Percentiles rank a stretch among this genome's conserved stretches.
These are phyloP conservation scores for Stenopsyche tienmushanensis DNA, from an alignment of 1,140 invertebrate genomes.

Conservation along the genomic window DNA sequence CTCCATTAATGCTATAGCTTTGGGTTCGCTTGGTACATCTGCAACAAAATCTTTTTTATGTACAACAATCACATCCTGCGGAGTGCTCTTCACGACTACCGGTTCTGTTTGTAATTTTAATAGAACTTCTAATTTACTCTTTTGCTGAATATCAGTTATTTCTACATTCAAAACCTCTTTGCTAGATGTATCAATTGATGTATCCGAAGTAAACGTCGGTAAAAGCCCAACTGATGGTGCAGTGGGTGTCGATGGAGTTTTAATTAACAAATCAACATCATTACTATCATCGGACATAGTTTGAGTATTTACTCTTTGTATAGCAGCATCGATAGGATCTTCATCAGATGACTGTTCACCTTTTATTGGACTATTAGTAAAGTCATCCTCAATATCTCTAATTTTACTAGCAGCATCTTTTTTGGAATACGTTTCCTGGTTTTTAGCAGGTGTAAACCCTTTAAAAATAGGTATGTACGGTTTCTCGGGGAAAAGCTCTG, in stretches of 20 bases:
- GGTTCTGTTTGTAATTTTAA: conserved; percentile 36
- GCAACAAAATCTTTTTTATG: conserved; percentile 13
- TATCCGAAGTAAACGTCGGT: conserved; percentile 17
- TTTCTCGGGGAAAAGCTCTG: conserved; percentile 56
- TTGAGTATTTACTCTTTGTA: conserved; percentile 51
- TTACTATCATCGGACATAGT: conserved; percentile 50
- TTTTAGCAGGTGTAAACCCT: conserved; percentile 56
- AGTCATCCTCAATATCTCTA: conserved; percentile 54
- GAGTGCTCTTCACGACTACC: background rate
- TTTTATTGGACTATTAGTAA: conserved; percentile 54
- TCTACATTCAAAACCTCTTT: background rate
- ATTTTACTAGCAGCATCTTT: conserved; percentile 56
- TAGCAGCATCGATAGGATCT: conserved; percentile 56
- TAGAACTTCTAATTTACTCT: conserved; percentile 27
- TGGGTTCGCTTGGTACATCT: conserved; percentile 6
- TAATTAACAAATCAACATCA: conserved; percentile 45
- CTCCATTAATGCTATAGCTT: conserved; percentile 1
- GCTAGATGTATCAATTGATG: background rate
- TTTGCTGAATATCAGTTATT: background rate
- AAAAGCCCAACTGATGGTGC: conserved; percentile 25
- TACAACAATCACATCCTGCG: background rate
- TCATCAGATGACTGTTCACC: conserved; percentile 60
- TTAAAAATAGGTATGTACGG: conserved; percentile 54
- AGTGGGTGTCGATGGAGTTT: conserved; percentile 39
- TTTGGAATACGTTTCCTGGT: conserved; percentile 56